Percentiles rank a stretch among this genome's conserved stretches.
Conservation (phyloP, 2,888 invertebrate genomes). For the Hymenopus coronatus region DNA sequence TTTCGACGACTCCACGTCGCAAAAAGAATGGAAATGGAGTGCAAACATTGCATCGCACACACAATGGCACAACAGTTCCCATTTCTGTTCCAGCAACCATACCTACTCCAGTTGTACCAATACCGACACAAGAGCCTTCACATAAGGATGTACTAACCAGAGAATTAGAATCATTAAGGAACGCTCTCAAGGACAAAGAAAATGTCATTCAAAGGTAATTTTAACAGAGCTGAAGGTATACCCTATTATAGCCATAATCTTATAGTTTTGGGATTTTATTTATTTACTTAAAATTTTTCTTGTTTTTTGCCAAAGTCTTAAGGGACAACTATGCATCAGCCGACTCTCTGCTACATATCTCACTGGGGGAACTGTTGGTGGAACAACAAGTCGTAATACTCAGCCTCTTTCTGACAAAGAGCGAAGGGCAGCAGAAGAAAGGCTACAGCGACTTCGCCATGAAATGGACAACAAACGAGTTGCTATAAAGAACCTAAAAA, state of each 20-base stretch:
- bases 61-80: background rate
- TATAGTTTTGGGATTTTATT: background rate
- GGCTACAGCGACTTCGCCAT: slow-evolving; percentile 57
- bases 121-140: background rate
- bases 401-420: slow-evolving; percentile 54
- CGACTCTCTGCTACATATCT: slow-evolving; percentile 39
- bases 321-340: slow-evolving; percentile 60
- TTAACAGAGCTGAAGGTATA: background rate
- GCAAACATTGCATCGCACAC: slow-evolving; percentile 37
- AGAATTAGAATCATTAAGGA: slow-evolving; percentile 67
- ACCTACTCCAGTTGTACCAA: slow-evolving; percentile 23
- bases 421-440: slow-evolving; percentile 57
- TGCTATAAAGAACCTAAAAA: slow-evolving; percentile 77
- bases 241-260: background rate
- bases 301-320: slow-evolving; percentile 50
- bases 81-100: background rate
- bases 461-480: slow-evolving; percentile 76
- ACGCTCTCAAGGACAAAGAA: slow-evolving; percentile 75
- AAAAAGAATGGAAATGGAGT: slow-evolving; percentile 49
- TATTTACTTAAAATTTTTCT: background rate
- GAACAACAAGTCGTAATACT: background rate
- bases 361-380: slow-evolving; percentile 34
- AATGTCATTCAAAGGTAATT: slow-evolving; percentile 72
- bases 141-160: slow-evolving; percentile 47
- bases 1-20: slow-evolving; percentile 62